Evolutionary conservation across 2,113 vertebrate genomes (phyloP).

Genomic region (Carlito syrichta): DNA sequence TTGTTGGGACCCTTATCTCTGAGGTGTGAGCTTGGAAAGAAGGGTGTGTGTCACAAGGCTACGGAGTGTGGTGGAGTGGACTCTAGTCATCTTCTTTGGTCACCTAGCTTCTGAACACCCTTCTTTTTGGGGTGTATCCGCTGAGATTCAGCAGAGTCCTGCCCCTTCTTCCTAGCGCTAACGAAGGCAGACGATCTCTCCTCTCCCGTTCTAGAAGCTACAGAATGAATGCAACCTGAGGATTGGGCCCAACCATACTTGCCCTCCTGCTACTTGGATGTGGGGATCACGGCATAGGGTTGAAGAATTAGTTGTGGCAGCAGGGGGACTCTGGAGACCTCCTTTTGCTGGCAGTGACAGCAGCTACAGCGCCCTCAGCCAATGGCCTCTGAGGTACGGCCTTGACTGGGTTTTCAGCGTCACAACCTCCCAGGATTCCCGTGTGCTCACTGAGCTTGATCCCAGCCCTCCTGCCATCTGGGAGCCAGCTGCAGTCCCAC

Average conservation of each 20-base stretch:
- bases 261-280: background rate
- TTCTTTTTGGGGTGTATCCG: background rate
- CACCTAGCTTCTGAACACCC: background rate
- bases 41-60: fast-evolving
- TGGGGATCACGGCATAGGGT: fast-evolving
- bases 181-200: background rate
- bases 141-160: background rate
- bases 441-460: background rate
- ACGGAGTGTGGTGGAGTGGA: fast-evolving
- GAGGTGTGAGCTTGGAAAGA: too few species aligned
- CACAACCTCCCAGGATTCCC: background rate
- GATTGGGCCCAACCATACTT: background rate
- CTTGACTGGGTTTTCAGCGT: background rate
- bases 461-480: background rate
- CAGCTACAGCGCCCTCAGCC: background rate
- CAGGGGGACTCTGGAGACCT: background rate
- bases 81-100: background rate
- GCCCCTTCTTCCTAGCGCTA: background rate
- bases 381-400: background rate
- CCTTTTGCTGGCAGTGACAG: background rate
- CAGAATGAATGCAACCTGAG: background rate
- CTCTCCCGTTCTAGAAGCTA: background rate
- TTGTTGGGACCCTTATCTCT: too few species aligned
- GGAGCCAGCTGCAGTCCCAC: background rate
- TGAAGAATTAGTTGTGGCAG: background rate